These are phyloP conservation scores for Helleia helle DNA, from an alignment of 2,888 invertebrate genomes.

Conservation along the genomic window DNA sequence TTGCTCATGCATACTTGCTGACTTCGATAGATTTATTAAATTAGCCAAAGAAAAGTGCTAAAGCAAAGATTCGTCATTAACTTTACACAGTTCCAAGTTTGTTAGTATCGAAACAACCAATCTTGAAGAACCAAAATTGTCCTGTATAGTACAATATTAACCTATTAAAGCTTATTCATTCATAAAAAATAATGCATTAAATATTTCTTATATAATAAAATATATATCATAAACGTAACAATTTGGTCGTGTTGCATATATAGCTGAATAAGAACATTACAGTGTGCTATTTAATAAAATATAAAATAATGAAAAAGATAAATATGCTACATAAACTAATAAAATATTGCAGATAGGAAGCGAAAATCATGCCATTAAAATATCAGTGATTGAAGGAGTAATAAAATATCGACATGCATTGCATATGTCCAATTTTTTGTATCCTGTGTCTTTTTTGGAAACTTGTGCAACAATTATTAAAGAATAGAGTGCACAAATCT, in stretches of 20 bases:
- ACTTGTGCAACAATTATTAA: constrained; percentile 19
- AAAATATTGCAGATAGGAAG: constrained; percentile 6
- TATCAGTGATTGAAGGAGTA: constrained; percentile 1
- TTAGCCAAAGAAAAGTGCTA: constrained; percentile 66
- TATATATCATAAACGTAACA: constrained; percentile 36
- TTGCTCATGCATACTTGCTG: constrained; percentile 62
- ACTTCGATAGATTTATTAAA: constrained; percentile 36
- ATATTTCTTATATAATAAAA: constrained; percentile 18
- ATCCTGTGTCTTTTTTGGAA: constrained; percentile 12
- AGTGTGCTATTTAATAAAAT: constrained; percentile 23
- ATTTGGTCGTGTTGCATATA: constrained; percentile 67
- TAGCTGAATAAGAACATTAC: constrained; percentile 18
- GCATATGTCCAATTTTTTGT: constrained; percentile 8
- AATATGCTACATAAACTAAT: constrained; percentile 15
- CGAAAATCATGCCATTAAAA: constrained; percentile 4
- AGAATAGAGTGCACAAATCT: constrained; percentile 29
- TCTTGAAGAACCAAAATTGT: constrained; percentile 6
- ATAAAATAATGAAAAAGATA: constrained; percentile 18
- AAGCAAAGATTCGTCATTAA: constrained; percentile 32
- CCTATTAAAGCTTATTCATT: constrained; percentile 8
- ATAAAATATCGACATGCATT: constrained; percentile 5
- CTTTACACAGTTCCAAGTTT: constrained; percentile 8
- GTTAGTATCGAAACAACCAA: constrained; percentile 4
- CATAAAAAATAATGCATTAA: constrained; percentile 17
- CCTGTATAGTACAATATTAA: constrained; percentile 8